Evolutionary conservation across 2,797 vertebrate genomes (phyloP).

Genomic region (Chiroxiphia lanceolata): DNA sequence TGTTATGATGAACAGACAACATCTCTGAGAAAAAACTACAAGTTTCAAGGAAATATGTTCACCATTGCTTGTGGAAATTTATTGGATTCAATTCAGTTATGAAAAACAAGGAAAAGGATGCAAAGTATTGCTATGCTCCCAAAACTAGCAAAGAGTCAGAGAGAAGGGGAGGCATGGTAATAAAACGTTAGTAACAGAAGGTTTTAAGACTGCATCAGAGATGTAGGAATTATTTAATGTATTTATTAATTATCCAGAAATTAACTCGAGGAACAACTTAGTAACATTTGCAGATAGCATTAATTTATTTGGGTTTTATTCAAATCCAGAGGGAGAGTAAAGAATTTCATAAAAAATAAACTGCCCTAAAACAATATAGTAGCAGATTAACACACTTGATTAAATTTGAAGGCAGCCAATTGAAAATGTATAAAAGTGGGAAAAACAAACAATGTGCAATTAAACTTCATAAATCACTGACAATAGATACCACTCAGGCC

Average conservation of each 20-base stretch:
- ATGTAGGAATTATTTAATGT: neutral
- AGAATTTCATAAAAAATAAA: neutral
- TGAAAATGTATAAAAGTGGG: neutral
- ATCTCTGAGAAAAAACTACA: neutral
- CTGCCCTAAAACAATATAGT: neutral
- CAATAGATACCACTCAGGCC: neutral
- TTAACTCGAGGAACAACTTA: neutral
- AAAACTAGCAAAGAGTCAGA: neutral
- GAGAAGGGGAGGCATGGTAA: neutral
- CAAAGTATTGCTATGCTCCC: neutral
- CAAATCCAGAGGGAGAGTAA: neutral
- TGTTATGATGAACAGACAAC: neutral
- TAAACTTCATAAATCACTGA: neutral
- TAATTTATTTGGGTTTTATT: slow-evolving; percentile 6
- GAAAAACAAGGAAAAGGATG: neutral
- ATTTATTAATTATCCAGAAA: slow-evolving; percentile 1
- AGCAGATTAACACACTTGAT: neutral
- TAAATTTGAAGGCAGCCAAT: neutral
- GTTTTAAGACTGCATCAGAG: neutral
- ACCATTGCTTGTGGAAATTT: neutral
- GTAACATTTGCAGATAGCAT: neutral
- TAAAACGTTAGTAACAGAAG: neutral
- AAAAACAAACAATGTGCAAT: neutral
- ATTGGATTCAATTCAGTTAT: neutral
- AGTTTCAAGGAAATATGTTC: neutral